Conservation (phyloP, 2,888 invertebrate genomes). For the Paralinhomoeus sp. region DNA sequence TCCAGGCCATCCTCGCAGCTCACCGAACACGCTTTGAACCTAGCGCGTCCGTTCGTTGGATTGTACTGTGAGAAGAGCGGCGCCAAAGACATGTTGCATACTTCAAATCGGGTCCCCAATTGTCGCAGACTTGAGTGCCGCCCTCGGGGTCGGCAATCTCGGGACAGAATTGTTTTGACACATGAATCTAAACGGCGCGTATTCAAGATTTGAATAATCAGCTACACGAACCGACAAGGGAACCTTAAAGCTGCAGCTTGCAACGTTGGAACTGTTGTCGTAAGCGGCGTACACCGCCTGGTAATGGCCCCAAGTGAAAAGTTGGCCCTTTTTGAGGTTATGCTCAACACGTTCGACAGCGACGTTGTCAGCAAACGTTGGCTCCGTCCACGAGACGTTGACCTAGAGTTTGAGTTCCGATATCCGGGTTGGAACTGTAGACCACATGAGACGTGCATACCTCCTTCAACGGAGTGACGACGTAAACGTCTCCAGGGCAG, state of each 20-base stretch:
- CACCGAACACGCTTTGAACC: constrained; percentile 58
- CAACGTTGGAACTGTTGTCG: constrained; percentile 17
- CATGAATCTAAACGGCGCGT: constrained; percentile 11
- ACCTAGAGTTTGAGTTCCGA: too few relatives aligned
- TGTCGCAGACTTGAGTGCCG: constrained; percentile 69
- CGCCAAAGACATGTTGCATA: too few relatives aligned
- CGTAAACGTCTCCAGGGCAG: constrained; percentile 80
- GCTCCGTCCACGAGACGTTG: constrained; percentile 20
- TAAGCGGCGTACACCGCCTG: constrained; percentile 21
- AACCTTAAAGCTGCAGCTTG: constrained; percentile 21
- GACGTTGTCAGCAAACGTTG: constrained; percentile 12
- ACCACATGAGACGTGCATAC: neutral
- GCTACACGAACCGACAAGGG: too few relatives aligned
- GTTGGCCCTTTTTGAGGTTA: constrained; percentile 20
- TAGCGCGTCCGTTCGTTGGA: too few relatives aligned
- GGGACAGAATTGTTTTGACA: constrained; percentile 66
- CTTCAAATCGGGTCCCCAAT: constrained; percentile 73
- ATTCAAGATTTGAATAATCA: neutral
- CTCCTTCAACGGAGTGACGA: constrained; percentile 45
- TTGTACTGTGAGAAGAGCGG: too few relatives aligned
- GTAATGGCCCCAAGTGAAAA: constrained; percentile 22
- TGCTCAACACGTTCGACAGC: constrained; percentile 15
- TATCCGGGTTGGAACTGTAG: too few relatives aligned
- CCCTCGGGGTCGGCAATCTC: constrained; percentile 65
- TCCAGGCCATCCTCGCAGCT: constrained; percentile 23